Evolutionary conservation across 2,888 invertebrate species (phyloP), one percentile per base, ranked within the genome.

Genomic region (Orchesella flavescens): DNA sequence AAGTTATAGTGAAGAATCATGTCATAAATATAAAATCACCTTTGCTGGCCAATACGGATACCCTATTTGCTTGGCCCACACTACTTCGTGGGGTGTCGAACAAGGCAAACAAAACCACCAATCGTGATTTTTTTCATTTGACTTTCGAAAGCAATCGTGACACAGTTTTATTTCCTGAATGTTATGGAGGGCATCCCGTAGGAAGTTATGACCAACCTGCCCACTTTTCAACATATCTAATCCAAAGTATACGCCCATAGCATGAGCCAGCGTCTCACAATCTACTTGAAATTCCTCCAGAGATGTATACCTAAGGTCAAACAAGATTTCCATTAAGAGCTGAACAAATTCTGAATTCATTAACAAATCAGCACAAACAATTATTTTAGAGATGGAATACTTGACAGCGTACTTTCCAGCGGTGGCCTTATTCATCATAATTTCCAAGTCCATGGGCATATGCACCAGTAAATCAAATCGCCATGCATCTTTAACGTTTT

Each of bases 1-100:
- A n/a, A n/a, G n/a, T n/a, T n/a, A n/a, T n/a, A n/a, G n/a, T n/a
- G n/a, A n/a, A n/a, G 21, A 59, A 59, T 59, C 13, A 10, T 7
- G 5, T 55, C 17, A 55, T 55, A 10, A 13, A 5, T 46, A 13
- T 46, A 46, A 73, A 9, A 9, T 90, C 89, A 95, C 94, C 91
- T 96, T 96, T 1, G 95, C 95, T 7, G 96, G 96, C 95, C 95
- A 96, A 90, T 93, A 94, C 0, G 94, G 93, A 89, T 93, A 95
- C 0, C 95, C 94, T 88, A 93, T 93, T 89, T 94, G 94, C 89
- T 95, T 95, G 21, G 96, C 96, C 91, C 93, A 95, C 1, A 95
- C 95, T 49, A 96, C 90, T 87, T 93, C 93, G 90, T 96, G 96
- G 0, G 94, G 93, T 77, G 93, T 93, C 86, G 93, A 91, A 89